Evolutionary conservation across 1,140 invertebrate genomes (phyloP), one percentile per base, ranked within the genome.

Genomic region (Notospermus geniculatus): DNA sequence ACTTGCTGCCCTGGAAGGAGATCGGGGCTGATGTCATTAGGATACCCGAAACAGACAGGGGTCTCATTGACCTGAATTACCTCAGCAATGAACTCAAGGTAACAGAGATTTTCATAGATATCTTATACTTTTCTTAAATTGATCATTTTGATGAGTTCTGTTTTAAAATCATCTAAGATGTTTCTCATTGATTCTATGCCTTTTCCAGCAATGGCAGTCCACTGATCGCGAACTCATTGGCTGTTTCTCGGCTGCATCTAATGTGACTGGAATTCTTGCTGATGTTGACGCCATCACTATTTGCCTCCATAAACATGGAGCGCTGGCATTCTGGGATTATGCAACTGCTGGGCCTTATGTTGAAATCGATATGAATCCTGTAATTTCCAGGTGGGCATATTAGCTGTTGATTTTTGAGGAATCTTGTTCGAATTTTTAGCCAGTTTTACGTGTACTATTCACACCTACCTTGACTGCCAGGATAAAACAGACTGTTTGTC

Each of bases 251-350:
- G 91, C 91, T 0, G 91, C 90, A 0, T 94, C 91, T 36, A 94
- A 92, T 76, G 86, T 95, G 19, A 95, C 93, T 11, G 93, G 93
- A n/a, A 87, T 92, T 56, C 75, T 94, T 50, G 86, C 88, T 52
- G 91, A 95, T 83, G 90, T 92, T 71, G 86, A 92, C 29, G 86
- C 87, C 0, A 89, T 93, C 7, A 93, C 92, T 1, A 80, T 89
- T 15, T 78, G 93, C 1, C 83, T 95, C 7, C 91, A 94, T 72
- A 87, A 89, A 68, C 90, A 92, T 73, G 88, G 87, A 1, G 92
- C 91, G 1, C 83, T 92, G 56, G 87, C 90, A 2, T 88, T 95
- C 70, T 95, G 92, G 74, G 93, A 95, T 80, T 95, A 92, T 79
- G 91, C 91, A 2, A 85, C 91, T 9, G 90, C 90, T 52, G 92